Conservation (phyloP, 2,797 vertebrate species). For the Calcarius lapponicus region DNA sequence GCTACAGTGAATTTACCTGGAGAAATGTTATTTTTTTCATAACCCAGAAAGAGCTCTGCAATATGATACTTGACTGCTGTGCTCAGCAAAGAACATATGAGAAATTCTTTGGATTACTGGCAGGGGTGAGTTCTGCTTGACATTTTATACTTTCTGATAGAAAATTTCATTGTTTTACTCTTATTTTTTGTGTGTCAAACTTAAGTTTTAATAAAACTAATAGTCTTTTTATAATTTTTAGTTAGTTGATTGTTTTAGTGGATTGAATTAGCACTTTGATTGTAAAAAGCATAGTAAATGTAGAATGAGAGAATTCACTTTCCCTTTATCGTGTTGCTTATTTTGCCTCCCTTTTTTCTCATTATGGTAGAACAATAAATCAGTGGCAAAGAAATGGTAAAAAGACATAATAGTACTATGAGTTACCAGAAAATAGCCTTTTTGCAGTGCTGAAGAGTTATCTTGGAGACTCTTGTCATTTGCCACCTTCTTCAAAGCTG, state of each 20-base stretch:
- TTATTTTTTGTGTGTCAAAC: background rate
- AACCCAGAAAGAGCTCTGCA: conserved; percentile 95
- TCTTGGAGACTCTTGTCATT: background rate
- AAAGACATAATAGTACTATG: background rate
- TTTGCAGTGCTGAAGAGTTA: background rate
- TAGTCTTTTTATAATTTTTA: background rate
- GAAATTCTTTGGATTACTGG: conserved; percentile 97
- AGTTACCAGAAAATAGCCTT: background rate
- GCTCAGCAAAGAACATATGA: conserved; percentile 98
- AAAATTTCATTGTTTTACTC: background rate
- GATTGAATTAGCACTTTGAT: background rate
- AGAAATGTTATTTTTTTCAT: conserved; percentile 1
- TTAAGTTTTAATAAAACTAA: background rate
- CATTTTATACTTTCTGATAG: background rate
- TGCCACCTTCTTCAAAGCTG: background rate
- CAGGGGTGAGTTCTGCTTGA: conserved; percentile 86
- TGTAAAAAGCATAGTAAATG: background rate
- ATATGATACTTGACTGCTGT: conserved; percentile 99
- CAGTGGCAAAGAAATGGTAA: background rate
- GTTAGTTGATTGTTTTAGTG: background rate
- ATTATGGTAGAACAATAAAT: background rate
- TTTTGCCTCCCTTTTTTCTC: background rate
- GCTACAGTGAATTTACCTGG: background rate
- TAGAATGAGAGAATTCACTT: background rate
- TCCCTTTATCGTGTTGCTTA: background rate